Percentiles rank a stretch among this genome's conserved stretches.
Evolutionary conservation across 2,797 vertebrate species (phyloP).

Genomic region (Benthosema pterotum): DNA sequence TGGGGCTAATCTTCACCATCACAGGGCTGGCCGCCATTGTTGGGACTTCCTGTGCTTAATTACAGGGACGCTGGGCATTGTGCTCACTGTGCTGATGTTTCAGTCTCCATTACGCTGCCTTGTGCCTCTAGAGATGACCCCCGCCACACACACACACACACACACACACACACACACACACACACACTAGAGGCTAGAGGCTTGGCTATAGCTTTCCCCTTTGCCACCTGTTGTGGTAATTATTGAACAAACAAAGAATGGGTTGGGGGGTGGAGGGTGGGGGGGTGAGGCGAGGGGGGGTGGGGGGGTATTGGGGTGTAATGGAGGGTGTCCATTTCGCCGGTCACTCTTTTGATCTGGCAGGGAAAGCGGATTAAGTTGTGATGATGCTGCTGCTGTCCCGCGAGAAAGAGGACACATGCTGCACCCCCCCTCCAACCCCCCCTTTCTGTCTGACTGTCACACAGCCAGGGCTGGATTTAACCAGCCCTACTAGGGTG

Average conservation of each 20-base stretch:
- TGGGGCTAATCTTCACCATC: constrained; percentile 71
- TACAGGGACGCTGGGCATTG: constrained; percentile 65
- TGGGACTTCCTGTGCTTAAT: constrained; percentile 72
- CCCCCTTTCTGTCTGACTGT: neutral
- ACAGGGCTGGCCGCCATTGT: constrained; percentile 61
- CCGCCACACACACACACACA: neutral
- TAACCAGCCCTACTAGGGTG: too few relatives aligned
- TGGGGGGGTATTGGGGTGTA: neutral
- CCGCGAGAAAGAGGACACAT: neutral
- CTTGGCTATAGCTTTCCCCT: constrained; percentile 66
- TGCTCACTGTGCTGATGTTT: constrained; percentile 58
- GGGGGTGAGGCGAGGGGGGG: constrained; percentile 7
- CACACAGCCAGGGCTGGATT: too few relatives aligned
- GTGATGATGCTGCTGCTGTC: constrained; percentile 16
- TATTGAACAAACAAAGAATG: constrained; percentile 66
- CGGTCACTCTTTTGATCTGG: constrained; percentile 37
- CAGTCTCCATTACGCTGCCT: constrained; percentile 62
- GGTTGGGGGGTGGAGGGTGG: constrained; percentile 3
- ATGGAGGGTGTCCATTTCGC: constrained; percentile 28
- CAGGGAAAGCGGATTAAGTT: neutral
- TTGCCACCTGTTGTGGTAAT: constrained; percentile 78
- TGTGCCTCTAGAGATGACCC: constrained; percentile 18
- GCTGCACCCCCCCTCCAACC: neutral
- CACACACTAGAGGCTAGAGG: constrained; percentile 31
- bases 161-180: too few relatives aligned